A percentile compares a stretch with the other conserved stretches of the same genome.
phyloP scores from a whole-genome alignment of 2,113 vertebrate genomes.

The Burhinus bistriatus region DNA sequence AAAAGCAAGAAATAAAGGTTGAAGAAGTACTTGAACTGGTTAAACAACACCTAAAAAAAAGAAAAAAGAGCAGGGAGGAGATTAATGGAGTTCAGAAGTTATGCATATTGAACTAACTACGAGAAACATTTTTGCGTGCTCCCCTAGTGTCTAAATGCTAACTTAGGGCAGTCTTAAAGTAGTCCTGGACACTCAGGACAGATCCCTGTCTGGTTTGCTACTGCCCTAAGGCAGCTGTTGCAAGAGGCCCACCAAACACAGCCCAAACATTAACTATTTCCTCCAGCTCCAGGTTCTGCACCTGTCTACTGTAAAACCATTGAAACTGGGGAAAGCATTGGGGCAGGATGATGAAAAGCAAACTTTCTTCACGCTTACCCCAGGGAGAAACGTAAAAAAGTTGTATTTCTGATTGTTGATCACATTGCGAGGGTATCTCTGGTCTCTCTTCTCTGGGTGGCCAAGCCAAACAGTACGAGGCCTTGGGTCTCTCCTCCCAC shows the following conservation, averaged over 20 bases:
- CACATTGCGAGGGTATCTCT: slow-evolving; percentile 95
- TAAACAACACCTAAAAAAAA: slow-evolving; percentile 85
- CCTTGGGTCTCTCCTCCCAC: slow-evolving; percentile 89
- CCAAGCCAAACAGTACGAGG: slow-evolving; percentile 96
- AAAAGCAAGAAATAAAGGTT: slow-evolving; percentile 95
- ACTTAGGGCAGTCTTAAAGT: background rate
- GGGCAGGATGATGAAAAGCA: fast-evolving
- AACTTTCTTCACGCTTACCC: slow-evolving; percentile 70
- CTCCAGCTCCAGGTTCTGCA: background rate
- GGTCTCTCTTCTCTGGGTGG: slow-evolving; percentile 95
- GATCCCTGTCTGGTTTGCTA: background rate
- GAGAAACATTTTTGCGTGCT: background rate
- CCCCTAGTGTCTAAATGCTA: background rate
- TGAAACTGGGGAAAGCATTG: background rate
- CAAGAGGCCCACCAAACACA: background rate
- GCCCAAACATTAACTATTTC: background rate
- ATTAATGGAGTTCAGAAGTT: background rate
- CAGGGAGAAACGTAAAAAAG: slow-evolving; percentile 95
- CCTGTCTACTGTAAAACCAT: slow-evolving; percentile 15
- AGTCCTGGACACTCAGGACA: background rate
- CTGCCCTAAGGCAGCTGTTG: background rate
- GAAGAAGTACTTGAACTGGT: slow-evolving; percentile 99
- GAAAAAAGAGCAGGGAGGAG: background rate
- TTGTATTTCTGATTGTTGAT: slow-evolving; percentile 99
- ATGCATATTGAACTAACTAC: background rate